Percentiles rank a stretch among this genome's conserved stretches.
Evolutionary conservation across 53 echinoderm and acorn worm genomes (phyloP).

Genomic region (Pentamera pediparva): DNA sequence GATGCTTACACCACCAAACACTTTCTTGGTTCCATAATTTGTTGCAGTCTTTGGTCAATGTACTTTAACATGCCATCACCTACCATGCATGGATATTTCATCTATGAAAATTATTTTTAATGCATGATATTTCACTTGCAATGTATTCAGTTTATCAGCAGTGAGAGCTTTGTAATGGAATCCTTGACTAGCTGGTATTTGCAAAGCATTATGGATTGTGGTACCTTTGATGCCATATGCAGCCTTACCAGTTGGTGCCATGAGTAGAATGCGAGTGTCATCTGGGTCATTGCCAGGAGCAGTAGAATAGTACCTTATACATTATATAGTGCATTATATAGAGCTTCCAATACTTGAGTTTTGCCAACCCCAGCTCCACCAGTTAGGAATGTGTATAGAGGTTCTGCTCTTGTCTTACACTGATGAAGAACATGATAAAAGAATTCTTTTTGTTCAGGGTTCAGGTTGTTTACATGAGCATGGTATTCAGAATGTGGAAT

Average conservation of each 20-base stretch:
- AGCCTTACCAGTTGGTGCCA: conserved; percentile 56
- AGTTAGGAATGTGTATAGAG: conserved; percentile 30
- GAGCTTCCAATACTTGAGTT: conserved; percentile 22
- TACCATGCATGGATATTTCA: conserved; percentile 45
- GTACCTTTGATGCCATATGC: conserved; percentile 42
- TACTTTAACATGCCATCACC: conserved; percentile 35
- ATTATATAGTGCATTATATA: background rate
- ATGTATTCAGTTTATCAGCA: conserved; percentile 15
- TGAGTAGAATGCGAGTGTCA: background rate
- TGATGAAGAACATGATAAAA: conserved; percentile 42
- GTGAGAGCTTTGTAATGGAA: conserved; percentile 35
- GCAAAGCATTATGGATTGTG: conserved; percentile 33
- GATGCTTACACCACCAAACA: conserved; percentile 56
- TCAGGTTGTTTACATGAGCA: conserved; percentile 33
- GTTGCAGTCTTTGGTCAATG: conserved; percentile 44
- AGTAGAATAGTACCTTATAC: conserved; percentile 3
- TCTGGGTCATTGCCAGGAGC: conserved; percentile 1
- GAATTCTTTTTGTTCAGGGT: conserved; percentile 45
- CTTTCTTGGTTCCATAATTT: conserved; percentile 27
- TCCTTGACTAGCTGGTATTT: conserved; percentile 39
- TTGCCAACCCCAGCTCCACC: conserved; percentile 61
- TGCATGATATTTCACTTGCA: conserved; percentile 1
- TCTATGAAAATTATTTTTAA: conserved; percentile 39
- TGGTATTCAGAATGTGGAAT: conserved; percentile 36
- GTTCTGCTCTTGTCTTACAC: conserved; percentile 31